A percentile compares a stretch with the other conserved stretches of the same genome.
Evolutionary conservation across 2,797 vertebrate genomes (phyloP).

Genomic region (Chelon labrosus): DNA sequence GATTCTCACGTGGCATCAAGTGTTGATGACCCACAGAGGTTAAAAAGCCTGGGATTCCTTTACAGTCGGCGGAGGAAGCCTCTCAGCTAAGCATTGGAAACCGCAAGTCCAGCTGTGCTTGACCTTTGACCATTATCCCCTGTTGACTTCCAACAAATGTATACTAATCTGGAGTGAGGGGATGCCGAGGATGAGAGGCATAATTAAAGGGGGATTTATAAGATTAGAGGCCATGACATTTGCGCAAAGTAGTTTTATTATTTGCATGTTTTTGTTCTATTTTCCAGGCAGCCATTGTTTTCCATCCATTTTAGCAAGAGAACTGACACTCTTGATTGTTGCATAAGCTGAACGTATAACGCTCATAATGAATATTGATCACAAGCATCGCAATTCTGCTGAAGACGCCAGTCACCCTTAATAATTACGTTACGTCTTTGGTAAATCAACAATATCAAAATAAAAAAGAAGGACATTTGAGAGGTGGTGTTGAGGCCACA

Average conservation of each 20-base stretch:
- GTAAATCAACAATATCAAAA: too few relatives aligned
- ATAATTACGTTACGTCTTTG: too few relatives aligned
- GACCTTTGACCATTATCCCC: slow-evolving; percentile 1
- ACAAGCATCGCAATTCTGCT: too few relatives aligned
- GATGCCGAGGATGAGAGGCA: slow-evolving; percentile 9
- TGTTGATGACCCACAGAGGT: slow-evolving; percentile 8
- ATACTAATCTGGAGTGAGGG: slow-evolving; percentile 17
- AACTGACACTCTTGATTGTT: too few relatives aligned
- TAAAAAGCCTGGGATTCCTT: slow-evolving; percentile 3
- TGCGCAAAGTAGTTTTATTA: neutral
- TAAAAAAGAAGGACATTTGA: too few relatives aligned
- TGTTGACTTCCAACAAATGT: slow-evolving; percentile 18
- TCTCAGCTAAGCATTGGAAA: neutral
- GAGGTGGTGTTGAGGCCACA: too few relatives aligned
- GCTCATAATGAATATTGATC: too few relatives aligned
- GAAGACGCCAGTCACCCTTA: too few relatives aligned
- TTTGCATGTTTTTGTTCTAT: neutral
- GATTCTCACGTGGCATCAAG: slow-evolving; percentile 55
- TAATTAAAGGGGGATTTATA: neutral
- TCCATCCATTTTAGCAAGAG: too few relatives aligned
- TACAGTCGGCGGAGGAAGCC: neutral
- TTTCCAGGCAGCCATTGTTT: too few relatives aligned
- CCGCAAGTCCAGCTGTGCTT: neutral
- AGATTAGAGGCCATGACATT: neutral
- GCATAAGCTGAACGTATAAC: too few relatives aligned